These are phyloP conservation scores for Erythrocebus patas DNA, from an alignment of 2,113 vertebrate species.

Conservation along the genomic window DNA sequence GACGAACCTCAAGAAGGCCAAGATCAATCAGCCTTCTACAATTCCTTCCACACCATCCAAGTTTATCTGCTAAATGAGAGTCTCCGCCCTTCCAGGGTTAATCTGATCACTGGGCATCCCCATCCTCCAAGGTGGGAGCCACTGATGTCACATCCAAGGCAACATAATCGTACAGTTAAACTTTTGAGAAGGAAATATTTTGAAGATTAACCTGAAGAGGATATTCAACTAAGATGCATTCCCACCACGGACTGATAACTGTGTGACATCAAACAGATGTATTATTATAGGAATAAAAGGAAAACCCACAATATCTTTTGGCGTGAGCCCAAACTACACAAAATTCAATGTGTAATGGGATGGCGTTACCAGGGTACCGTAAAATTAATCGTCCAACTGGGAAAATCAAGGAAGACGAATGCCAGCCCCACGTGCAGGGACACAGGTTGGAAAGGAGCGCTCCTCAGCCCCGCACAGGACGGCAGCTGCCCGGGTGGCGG, in stretches of 20 bases:
- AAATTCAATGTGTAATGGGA: fast-evolving
- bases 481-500: background rate
- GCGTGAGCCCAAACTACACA: background rate
- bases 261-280: background rate
- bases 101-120: background rate
- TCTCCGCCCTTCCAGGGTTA: background rate
- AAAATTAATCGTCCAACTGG: background rate
- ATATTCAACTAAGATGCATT: background rate
- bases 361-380: background rate
- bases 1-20: background rate
- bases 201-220: background rate
- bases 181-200: background rate
- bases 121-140: background rate
- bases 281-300: background rate
- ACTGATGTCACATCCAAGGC: background rate
- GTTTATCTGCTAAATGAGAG: background rate
- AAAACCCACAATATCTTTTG: fast-evolving
- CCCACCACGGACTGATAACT: background rate
- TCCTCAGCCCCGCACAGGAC: background rate
- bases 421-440: background rate
- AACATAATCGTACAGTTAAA: background rate
- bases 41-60: background rate
- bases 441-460: background rate
- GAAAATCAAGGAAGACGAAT: too few relatives aligned
- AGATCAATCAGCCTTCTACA: background rate